These are phyloP conservation scores for Lottia scabra DNA, from an alignment of 2,888 invertebrate genomes.

Conservation along the genomic window DNA sequence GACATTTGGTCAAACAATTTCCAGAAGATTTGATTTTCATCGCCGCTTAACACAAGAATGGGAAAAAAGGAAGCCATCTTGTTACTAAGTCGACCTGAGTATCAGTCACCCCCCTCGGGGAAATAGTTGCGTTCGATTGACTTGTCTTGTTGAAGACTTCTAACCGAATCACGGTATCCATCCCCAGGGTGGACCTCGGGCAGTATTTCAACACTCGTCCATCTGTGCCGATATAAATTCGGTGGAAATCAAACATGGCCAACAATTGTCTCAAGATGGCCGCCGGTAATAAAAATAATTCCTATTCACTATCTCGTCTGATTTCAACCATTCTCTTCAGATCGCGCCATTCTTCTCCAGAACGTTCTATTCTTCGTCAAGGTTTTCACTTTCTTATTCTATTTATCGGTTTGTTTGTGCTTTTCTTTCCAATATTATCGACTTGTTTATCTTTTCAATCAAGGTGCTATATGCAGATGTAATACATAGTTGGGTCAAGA, in stretches of 20 bases:
- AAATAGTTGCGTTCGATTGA: slow-evolving; percentile 4
- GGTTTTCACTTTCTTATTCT: no score
- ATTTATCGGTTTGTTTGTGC: no score
- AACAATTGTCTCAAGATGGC: background rate
- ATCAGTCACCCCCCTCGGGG: slow-evolving; percentile 7
- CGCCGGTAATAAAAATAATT: background rate
- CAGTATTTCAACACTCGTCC: background rate
- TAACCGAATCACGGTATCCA: slow-evolving; percentile 17
- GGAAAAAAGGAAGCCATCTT: slow-evolving; percentile 9
- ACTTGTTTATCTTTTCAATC: no score
- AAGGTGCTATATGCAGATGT: no score
- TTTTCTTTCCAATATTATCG: no score
- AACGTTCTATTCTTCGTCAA: no score
- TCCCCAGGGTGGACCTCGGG: slow-evolving; percentile 5
- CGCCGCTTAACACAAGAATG: slow-evolving; percentile 15
- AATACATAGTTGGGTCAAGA: no score
- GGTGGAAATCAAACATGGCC: background rate
- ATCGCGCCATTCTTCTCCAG: no score
- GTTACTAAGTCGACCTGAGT: slow-evolving; percentile 9
- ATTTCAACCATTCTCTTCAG: no score
- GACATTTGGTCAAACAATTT: slow-evolving; percentile 36
- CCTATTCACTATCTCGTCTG: no score
- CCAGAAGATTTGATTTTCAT: slow-evolving; percentile 32
- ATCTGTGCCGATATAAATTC: background rate
- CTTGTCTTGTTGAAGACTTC: slow-evolving; percentile 2